Percentiles rank a stretch among this genome's conserved stretches.
Conservation (phyloP, 2,797 vertebrate genomes). For the Enteromius viviparus region DNA sequence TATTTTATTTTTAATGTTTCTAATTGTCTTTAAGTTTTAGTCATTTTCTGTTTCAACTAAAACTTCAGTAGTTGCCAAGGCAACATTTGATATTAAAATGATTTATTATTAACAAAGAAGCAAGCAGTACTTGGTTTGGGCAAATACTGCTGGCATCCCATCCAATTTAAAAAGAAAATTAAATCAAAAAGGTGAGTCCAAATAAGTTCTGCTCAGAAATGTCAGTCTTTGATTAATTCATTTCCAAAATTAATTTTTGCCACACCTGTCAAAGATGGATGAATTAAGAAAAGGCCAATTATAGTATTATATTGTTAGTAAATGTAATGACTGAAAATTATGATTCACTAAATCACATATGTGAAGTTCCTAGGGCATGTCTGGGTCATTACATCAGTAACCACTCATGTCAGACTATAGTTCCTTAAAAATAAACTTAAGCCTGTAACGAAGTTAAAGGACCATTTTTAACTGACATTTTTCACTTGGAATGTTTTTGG, state of each 20-base stretch:
- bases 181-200: neutral
- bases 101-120: neutral
- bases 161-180: conserved; percentile 2
- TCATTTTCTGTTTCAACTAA: neutral
- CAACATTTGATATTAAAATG: neutral
- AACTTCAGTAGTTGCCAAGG: neutral
- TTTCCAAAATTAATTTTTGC: neutral
- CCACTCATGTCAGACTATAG: neutral
- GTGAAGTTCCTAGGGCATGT: neutral
- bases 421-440: neutral
- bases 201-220: neutral
- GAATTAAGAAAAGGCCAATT: neutral
- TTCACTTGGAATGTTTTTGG: neutral
- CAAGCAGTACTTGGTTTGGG: neutral
- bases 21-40: neutral
- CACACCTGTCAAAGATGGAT: neutral
- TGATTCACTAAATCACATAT: neutral
- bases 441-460: neutral
- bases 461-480: neutral
- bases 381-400: neutral
- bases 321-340: neutral
- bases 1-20: neutral
- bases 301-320: neutral
- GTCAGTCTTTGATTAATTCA: neutral
- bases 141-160: neutral